These are phyloP conservation scores for Drosophila rufa DNA, from an alignment of 1,140 invertebrate species.

Conservation along the genomic window DNA sequence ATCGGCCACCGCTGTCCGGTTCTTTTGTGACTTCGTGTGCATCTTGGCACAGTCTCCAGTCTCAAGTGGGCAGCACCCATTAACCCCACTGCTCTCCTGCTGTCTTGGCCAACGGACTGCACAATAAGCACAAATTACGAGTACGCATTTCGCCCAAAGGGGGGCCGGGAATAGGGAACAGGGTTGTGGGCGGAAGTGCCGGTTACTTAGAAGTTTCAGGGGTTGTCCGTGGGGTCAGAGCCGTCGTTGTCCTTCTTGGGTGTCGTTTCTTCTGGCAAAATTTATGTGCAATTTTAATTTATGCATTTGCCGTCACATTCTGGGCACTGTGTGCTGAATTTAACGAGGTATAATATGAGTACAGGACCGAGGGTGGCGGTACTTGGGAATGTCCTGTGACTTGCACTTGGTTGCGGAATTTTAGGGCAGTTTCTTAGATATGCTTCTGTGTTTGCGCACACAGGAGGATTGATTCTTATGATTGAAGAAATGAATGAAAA, in stretches of 20 bases:
- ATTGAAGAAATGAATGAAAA: not conserved
- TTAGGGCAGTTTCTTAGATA: conserved; percentile 5
- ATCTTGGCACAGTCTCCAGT: conserved; percentile 58
- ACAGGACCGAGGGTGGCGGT: not conserved
- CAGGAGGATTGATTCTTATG: conserved; percentile 1
- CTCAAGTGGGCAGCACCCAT: conserved; percentile 1
- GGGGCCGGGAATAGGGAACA: not conserved
- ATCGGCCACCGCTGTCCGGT: conserved; percentile 56
- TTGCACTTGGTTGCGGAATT: conserved; percentile 9
- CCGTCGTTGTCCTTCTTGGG: conserved; percentile 45
- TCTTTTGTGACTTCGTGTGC: conserved; percentile 69
- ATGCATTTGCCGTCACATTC: conserved; percentile 64
- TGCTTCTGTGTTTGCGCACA: conserved; percentile 3
- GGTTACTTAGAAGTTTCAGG: conserved; percentile 48
- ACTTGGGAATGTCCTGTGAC: conserved; percentile 16
- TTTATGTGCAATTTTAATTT: conserved; percentile 78
- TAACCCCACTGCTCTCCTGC: conserved; percentile 3
- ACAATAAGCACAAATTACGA: conserved; percentile 82
- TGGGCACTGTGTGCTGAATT: conserved; percentile 53
- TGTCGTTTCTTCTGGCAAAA: conserved; percentile 71
- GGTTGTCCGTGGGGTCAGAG: conserved; percentile 64
- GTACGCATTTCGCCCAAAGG: conserved; percentile 52
- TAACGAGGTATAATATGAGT: conserved; percentile 47
- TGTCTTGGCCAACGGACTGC: conserved; percentile 46
- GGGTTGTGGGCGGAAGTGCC: conserved; percentile 1